Percentiles rank a stretch among this genome's conserved stretches.
Conservation (phyloP, 2,888 invertebrate genomes). For the Biston stratarius region DNA sequence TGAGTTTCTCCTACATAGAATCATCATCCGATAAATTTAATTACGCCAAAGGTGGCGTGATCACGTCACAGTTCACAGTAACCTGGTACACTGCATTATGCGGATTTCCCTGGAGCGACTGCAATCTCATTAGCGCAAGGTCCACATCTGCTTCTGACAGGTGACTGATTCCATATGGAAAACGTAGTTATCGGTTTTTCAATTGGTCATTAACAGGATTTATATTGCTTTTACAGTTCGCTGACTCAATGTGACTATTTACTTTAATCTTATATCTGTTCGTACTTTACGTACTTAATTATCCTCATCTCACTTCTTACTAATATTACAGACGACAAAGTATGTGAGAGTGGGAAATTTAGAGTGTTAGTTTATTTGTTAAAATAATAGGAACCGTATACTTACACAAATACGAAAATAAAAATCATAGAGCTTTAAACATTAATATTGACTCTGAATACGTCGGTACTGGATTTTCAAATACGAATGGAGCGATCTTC, state of each 20-base stretch:
- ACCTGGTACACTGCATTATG: constrained; percentile 61
- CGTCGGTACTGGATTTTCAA: constrained; percentile 36
- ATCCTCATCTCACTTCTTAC: not conserved
- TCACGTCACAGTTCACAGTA: constrained; percentile 28
- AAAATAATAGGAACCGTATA: no score
- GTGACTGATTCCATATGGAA: constrained; percentile 63
- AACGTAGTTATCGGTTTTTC: constrained; percentile 54
- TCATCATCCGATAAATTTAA: constrained; percentile 46
- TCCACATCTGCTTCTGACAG: constrained; percentile 71
- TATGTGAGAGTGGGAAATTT: no score
- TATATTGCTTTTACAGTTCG: not conserved
- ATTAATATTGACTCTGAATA: constrained; percentile 38
- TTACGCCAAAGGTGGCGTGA: constrained; percentile 55
- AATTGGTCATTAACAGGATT: constrained; percentile 16
- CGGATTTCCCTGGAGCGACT: constrained; percentile 80
- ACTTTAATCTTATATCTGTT: not conserved
- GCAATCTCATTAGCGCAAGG: constrained; percentile 77
- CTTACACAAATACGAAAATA: no score
- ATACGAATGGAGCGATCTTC: constrained; percentile 43
- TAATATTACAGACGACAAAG: no score
- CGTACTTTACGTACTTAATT: not conserved
- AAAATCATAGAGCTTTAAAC: constrained; percentile 6
- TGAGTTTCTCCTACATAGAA: constrained; percentile 9
- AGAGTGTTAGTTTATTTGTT: no score
- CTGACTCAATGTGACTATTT: constrained; percentile 4